Base-by-base conservation (phyloP, 2,888 invertebrate genomes). In the Onchidella celtica region DNA sequence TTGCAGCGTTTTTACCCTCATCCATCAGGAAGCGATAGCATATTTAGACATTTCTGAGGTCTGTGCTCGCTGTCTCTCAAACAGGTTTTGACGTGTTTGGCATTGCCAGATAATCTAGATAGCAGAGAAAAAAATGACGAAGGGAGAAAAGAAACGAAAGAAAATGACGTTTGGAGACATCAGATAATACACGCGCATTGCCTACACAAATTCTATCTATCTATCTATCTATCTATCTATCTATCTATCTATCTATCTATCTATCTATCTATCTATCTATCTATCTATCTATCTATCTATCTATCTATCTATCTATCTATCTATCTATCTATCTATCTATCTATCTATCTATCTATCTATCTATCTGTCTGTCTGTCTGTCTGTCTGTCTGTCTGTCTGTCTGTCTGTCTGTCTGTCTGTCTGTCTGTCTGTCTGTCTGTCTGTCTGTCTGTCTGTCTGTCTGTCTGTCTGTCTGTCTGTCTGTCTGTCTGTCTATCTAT, bases 211-310 rank as follows among this genome's bases (percentile, higher is more conserved):
- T 63, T 65, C 65, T 3, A 65, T 65, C 65, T 3, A 65, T 65
- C 4, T 65, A 65, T 65, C 65, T 65, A 65, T 65, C 65, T 65
- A 65, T 65, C 65, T 65, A 65, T 65, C 65, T 65, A 65, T 65
- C 65, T 65, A 65, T 65, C 3, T 3, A 65, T 65, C 65, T 65
- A 65, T 65, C 65, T 65, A 65, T 65, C 65, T 65, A 65, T 65
- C 65, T 65, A 65, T 9, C 65, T 65, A 65, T 65, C 65, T 3
- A 65, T 65, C 65, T 65, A 65, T 65, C 65, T 2, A 65, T 65
- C 65, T 36, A n/a, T 59, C 1, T 73, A 36, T 73, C 34, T 75
- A 61, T 40, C 11, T 65, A 24, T 74, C 0, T 74, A 14, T 61
- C 34, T 63, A 9, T 74, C 9, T 27, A 24, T 75, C 3, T 63